Evolutionary conservation across 2,888 invertebrate species (phyloP), one percentile per base, ranked within the genome.

Genomic region (Geophilus truncorum): DNA sequence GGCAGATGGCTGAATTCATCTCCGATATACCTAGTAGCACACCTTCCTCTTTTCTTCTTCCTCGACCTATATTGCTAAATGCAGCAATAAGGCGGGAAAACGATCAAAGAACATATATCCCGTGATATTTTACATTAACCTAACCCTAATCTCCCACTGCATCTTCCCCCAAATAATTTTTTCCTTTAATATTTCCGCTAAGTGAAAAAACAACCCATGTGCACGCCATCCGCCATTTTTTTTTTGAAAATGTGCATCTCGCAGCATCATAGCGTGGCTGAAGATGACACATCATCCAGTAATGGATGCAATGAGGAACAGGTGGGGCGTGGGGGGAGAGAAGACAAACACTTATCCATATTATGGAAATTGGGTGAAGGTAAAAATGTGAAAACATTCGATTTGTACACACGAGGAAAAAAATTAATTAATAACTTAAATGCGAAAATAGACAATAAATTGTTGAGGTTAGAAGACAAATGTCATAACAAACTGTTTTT

Each of bases 1-100:
- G 18, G 70, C 70, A 70, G 70, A 70, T 70, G 70, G 70, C 70
- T 70, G 70, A 70, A 70, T 70, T 70, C 70, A 70, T 70, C 70
- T 70, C 23, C n/a, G n/a, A n/a, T 70, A 51, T 51, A 51, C 51
- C 51, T 51, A 51, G 70, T 70, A 70, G 70, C 70, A 70, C 70
- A 70, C 70, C 70, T 70, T 70, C 70, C 70, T 70, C 28, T 28
- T 70, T 70, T 70, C 70, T 70, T 70, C 70, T 70, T 70, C 28
- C 70, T 70, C 70, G 70, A 70, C 70, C 70, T 70, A 70, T 28
- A 70, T 70, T 70, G 28, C 70, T 25, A 28, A 51, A 45, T 45
- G 45, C 45, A 45, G 7, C 51, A 32, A 18, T 28, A 70, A 25
- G 70, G 70, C 70, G 70, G 70, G 70, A 70, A 70, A 70, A 70